These are phyloP conservation scores for Hipposideros armiger DNA, from an alignment of 2,113 vertebrate genomes.

Conservation along the genomic window DNA sequence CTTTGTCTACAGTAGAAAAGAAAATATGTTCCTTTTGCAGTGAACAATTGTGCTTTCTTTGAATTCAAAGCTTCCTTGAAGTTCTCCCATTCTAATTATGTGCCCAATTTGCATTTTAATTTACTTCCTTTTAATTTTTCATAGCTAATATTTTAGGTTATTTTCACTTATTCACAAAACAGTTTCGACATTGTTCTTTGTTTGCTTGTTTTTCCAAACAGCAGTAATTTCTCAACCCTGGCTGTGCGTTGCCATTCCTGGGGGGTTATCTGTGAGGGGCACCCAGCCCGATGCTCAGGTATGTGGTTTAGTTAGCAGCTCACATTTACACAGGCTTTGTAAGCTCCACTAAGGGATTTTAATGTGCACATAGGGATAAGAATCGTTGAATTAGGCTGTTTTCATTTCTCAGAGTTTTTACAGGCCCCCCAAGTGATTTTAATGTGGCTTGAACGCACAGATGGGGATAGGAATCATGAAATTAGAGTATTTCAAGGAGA, in stretches of 20 bases:
- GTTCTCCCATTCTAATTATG: not conserved
- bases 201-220: not conserved
- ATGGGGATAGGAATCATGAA: not conserved
- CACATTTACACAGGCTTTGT: not conserved
- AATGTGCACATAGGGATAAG: not conserved
- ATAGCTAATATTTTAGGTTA: not conserved
- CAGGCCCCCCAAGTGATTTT: not conserved
- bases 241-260: not conserved
- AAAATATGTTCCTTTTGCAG: not conserved
- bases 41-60: not conserved
- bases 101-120: not conserved
- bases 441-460: not conserved
- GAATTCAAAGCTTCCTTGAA: not conserved
- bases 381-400: not conserved
- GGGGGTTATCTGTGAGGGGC: no score
- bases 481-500: not conserved
- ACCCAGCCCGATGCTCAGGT: not conserved
- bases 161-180: not conserved
- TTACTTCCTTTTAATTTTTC: not conserved
- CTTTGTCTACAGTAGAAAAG: not conserved
- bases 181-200: not conserved
- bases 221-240: not conserved
- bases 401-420: not conserved
- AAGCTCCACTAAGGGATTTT: not conserved
- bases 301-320: not conserved